Evolutionary conservation across 2,113 vertebrate species (phyloP), one percentile per base, ranked within the genome.

Genomic region (Empidonax alnorum): DNA sequence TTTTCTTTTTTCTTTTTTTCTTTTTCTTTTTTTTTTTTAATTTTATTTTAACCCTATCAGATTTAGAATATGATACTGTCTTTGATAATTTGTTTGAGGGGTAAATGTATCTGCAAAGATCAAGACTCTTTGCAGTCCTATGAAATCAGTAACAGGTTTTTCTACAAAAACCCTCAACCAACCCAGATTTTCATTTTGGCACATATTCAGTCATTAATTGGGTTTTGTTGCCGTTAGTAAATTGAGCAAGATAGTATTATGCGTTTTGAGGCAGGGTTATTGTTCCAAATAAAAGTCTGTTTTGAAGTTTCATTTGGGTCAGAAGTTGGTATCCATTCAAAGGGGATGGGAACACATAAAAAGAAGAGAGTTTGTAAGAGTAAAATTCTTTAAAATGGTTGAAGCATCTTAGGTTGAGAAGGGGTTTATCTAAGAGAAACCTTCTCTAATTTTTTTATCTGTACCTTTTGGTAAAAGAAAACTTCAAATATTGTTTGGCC

Each of bases 211-310:
- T 69, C 79, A 68, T 88, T 93, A 96, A 90, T 96, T 95, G 85
- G 91, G 81, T 80, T 90, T 94, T 96, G 94, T 96, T 96, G 87
- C 59, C 4, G 16, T 95, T 96, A 85, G 78, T 89, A 95, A 93
- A 90, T 93, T 94, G 63, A 91, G 82, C 82, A 96, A 87, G 80
- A 84, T 94, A 78, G 22, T 72, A 52, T 81, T 89, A 84, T 53
- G 69, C 71, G 92, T 90, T 92, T 71, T 89, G 84, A 94, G 71
- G 24, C 81, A 87, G 84, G 41, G 53, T 82, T 89, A 56, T 94
- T 91, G n/a, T 92, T 92, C 56, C 86, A 89, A 92, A 85, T 80
- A 74, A 76, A 91, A 93, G 82, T 76, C 65, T 84, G 75, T 83
- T 95, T 87, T 87, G 82, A 91, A 91, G 87, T 82, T 86, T 65